These are phyloP conservation scores for Scolanthus callimorphus DNA, from an alignment of 92 coral and sea anemone species.

Conservation along the genomic window DNA sequence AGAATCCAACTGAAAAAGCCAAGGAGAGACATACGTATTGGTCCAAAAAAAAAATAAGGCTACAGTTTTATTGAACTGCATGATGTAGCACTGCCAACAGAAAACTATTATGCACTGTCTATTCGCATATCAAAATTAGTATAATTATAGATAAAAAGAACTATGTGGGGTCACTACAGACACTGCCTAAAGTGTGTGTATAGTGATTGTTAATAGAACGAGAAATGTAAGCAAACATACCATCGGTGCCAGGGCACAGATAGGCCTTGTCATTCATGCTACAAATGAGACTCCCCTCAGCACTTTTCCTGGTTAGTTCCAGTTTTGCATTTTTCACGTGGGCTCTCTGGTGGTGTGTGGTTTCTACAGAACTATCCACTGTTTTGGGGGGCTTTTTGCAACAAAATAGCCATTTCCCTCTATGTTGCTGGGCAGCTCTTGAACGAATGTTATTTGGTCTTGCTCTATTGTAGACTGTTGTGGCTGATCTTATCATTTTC, in stretches of 20 bases:
- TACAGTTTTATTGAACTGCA: no score
- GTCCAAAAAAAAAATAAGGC: no score
- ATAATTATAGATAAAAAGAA: no score
- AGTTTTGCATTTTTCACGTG: conserved; percentile 29
- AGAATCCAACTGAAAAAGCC: conserved; percentile 14
- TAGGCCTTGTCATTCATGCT: conserved; percentile 58
- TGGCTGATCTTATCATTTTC: conserved; percentile 22
- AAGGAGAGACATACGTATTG: no score
- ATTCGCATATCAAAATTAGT: no score
- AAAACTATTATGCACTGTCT: no score
- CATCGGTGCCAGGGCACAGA: conserved; percentile 38
- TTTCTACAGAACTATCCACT: conserved; percentile 10
- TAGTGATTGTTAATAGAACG: no score
- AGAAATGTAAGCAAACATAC: no score
- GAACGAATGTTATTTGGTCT: conserved; percentile 45
- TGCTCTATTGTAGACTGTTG: conserved; percentile 40
- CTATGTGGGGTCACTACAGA: no score
- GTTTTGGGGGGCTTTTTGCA: conserved; percentile 48
- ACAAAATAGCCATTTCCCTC: conserved; percentile 43
- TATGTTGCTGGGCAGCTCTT: conserved; percentile 17
- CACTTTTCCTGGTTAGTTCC: neutral
- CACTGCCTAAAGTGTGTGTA: no score
- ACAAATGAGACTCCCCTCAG: conserved; percentile 19
- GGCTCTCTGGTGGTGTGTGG: conserved; percentile 43
- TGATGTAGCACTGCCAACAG: no score